Conservation (phyloP, 2,113 vertebrate species). For the Opisthocomus hoazin region DNA sequence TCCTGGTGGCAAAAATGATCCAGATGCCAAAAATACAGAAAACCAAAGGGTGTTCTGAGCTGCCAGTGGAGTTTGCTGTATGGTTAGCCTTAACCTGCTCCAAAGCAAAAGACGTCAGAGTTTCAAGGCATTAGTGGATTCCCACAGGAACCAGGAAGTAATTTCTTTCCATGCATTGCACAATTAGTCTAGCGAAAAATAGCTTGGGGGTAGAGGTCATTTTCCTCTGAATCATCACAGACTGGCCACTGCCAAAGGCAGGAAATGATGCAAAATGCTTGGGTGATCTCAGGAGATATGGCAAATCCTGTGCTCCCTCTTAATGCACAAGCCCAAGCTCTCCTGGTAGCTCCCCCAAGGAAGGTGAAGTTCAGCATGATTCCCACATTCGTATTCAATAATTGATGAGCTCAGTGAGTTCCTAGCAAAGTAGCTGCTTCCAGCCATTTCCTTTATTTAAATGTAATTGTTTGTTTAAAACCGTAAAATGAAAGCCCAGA, state of each 20-base stretch:
- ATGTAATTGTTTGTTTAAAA: conserved; percentile 24
- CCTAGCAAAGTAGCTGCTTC: neutral
- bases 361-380: neutral
- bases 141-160: neutral
- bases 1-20: neutral
- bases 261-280: neutral
- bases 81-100: neutral
- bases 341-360: neutral
- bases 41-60: neutral
- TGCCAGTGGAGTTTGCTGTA: neutral
- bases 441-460: conserved; percentile 26
- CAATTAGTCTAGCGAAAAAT: conserved; percentile 19
- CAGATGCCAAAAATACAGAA: neutral
- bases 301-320: neutral
- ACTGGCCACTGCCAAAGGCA: neutral
- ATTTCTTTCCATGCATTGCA: neutral
- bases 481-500: neutral
- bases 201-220: neutral
- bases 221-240: neutral
- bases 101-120: neutral
- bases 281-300: neutral
- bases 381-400: neutral
- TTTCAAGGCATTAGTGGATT: neutral
- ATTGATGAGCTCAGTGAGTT: conserved; percentile 14
- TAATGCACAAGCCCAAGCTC: neutral